phyloP scores from a whole-genome alignment of 1,140 invertebrate genomes.

The Drosophila bifasciata region DNA sequence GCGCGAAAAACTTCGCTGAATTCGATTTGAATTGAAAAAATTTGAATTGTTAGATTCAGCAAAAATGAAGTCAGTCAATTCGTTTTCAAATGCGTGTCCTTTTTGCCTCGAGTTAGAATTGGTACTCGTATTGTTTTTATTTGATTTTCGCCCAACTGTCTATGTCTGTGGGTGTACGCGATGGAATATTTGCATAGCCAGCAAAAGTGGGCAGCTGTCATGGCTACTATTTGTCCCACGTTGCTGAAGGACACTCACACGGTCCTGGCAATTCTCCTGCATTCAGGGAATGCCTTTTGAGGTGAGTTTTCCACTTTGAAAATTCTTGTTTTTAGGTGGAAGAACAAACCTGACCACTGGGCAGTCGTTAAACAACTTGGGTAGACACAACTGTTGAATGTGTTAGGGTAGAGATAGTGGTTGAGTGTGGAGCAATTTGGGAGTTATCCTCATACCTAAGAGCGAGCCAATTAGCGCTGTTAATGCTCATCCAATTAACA shows the following conservation, averaged over 20 bases:
- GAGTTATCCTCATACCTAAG: no score
- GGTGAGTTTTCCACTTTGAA: no score
- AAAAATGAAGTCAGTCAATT: constrained; percentile 10
- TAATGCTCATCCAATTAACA: no score
- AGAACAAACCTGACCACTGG: constrained; percentile 1
- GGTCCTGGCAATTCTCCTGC: no score
- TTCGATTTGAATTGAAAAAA: constrained; percentile 54
- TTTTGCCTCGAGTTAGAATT: neutral
- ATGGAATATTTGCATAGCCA: constrained; percentile 49
- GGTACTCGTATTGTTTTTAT: constrained; percentile 25
- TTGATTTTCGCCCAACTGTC: constrained; percentile 1
- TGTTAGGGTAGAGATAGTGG: no score
- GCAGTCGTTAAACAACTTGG: constrained; percentile 30
- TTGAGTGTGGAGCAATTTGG: no score
- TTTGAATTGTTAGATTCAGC: constrained; percentile 44
- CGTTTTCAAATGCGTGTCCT: constrained; percentile 4
- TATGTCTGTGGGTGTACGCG: constrained; percentile 16
- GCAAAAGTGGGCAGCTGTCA: constrained; percentile 47
- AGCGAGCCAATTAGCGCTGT: no score
- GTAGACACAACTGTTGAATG: constrained; percentile 14
- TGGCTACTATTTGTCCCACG: constrained; percentile 37
- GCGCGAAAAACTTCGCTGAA: constrained; percentile 48
- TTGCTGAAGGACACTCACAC: no score
- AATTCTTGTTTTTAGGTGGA: neutral
- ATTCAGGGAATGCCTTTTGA: no score